Percentiles rank a stretch among this genome's conserved stretches.
These are phyloP conservation scores for Myotis davidii DNA, from an alignment of 2,113 vertebrate species.

Conservation along the genomic window DNA sequence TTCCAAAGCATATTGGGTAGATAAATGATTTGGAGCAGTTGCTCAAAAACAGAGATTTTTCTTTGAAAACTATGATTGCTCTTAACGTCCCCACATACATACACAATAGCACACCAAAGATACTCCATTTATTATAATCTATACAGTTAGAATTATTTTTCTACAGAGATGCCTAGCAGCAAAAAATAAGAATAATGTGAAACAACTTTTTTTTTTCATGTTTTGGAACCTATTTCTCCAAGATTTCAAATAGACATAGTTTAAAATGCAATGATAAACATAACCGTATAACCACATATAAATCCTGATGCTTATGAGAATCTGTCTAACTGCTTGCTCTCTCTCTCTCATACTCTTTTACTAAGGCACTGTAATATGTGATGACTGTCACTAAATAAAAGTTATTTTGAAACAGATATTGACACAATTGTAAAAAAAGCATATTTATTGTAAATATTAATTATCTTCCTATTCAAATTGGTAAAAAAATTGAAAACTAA, in stretches of 20 bases:
- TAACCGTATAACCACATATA: neutral
- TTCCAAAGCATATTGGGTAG: neutral
- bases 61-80: neutral
- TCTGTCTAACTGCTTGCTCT: neutral
- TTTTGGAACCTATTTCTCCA: neutral
- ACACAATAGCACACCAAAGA: neutral
- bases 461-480: neutral
- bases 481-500: neutral
- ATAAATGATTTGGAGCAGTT: neutral
- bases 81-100: neutral
- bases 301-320: neutral
- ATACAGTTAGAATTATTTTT: neutral
- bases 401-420: neutral
- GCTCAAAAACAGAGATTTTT: neutral
- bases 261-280: neutral
- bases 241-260: neutral
- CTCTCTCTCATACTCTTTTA: neutral
- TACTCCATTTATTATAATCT: neutral
- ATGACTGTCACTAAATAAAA: neutral
- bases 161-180: neutral
- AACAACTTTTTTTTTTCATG: neutral
- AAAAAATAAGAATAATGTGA: neutral
- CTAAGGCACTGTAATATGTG: neutral
- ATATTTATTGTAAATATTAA: constrained; percentile 4
- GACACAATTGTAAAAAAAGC: neutral